Percentiles rank a stretch among this genome's conserved stretches.
phyloP scores from a whole-genome alignment of 2,888 invertebrate genomes.

The Caenorhabditis auriculariae region DNA sequence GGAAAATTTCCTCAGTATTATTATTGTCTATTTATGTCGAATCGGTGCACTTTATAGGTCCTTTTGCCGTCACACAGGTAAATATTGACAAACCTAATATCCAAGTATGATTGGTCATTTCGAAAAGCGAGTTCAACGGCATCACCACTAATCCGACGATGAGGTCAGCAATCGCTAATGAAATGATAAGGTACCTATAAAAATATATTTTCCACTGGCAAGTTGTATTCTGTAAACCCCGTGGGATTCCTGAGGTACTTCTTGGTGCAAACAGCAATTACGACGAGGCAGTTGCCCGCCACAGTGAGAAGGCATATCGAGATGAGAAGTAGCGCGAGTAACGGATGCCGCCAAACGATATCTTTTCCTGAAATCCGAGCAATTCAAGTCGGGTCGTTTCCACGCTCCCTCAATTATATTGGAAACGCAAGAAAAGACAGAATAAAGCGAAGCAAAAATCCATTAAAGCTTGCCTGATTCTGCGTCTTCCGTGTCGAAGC shows the following conservation, averaged over 20 bases:
- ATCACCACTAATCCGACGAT: constrained; percentile 93
- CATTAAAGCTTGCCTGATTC: too few relatives aligned
- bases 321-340: constrained; percentile 76
- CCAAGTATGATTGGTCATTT: constrained; percentile 61
- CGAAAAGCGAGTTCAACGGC: constrained; percentile 75
- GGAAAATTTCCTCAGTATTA: too few relatives aligned
- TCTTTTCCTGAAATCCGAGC: too few relatives aligned
- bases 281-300: constrained; percentile 90
- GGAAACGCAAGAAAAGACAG: too few relatives aligned
- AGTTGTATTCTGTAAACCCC: constrained; percentile 67
- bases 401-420: too few relatives aligned
- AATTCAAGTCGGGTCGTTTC: too few relatives aligned
- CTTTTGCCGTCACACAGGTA: too few relatives aligned
- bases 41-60: background rate
- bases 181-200: constrained; percentile 83
- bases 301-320: constrained; percentile 88
- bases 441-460: too few relatives aligned
- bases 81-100: constrained; percentile 43
- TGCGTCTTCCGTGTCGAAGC: too few relatives aligned
- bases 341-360: constrained; percentile 55
- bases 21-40: too few relatives aligned
- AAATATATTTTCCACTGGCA: background rate
- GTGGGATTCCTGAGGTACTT: constrained; percentile 93
- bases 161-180: constrained; percentile 92
- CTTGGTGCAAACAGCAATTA: constrained; percentile 87